Base-by-base conservation (phyloP, 2,888 invertebrate species). In the Axea sp. region DNA sequence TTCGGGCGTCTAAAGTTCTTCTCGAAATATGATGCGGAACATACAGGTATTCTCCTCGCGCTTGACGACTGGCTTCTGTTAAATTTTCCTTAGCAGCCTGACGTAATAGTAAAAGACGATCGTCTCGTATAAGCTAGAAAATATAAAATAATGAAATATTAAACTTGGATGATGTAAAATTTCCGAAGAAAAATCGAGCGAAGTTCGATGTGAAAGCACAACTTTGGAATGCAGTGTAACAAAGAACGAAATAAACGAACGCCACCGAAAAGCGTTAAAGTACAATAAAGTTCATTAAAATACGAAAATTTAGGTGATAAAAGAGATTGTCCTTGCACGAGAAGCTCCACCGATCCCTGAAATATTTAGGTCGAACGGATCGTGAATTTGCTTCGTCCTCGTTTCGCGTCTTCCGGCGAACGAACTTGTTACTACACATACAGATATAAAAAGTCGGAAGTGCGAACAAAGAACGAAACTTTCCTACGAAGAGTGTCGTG, bases 1-100 rank as follows among this genome's bases (percentile, higher is more conserved):
- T 89, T 81, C 92, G 89, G 6, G 90, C 88, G 53, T 88, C 84
- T 35, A 89, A 85, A 1, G 92, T 92, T 80, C 91, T 91, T 53
- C 89, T 83, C 7, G 89, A 88, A 72, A 93, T 90, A 60, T 90
- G 89, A 57, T 90, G 88, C 0, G 93, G 93, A 57, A 93, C 87
- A 41, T 89, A 89, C 60, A 89, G 88, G 78, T 92, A 92, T 79
- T 91, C 90, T 60, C 89, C 89, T 22, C 90, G 89, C 1, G 92
- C 91, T 30, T 88, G 88, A 5, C 91, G 89, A 76, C 92, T 89
- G 5, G 90, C 91, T 78, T 88, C 89, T 47, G 91, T 91, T 76
- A 91, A 84, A 82, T 92, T 91, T 49, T 90, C 89, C 8, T 89
- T 89, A 7, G 89, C 90, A 33, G 87, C 84, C 14, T 88, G 87